These are phyloP conservation scores for Lepidurus arcticus DNA, from an alignment of 1,140 invertebrate genomes.

Conservation along the genomic window DNA sequence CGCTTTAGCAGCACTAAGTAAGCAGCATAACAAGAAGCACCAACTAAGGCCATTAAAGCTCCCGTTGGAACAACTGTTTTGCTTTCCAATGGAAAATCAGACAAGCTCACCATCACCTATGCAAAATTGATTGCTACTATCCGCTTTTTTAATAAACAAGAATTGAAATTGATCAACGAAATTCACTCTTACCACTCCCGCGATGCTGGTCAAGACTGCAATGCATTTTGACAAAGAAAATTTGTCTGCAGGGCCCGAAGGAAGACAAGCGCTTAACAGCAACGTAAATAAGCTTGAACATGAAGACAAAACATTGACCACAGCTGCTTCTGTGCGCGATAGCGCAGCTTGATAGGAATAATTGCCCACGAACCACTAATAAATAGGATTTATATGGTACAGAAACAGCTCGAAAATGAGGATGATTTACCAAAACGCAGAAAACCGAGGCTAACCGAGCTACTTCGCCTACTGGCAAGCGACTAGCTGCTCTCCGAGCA, in stretches of 20 bases:
- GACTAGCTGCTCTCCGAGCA: conserved; percentile 59
- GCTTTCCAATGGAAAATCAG: conserved; percentile 50
- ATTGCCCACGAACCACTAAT: conserved; percentile 74
- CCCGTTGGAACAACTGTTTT: conserved; percentile 55
- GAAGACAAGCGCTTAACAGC: conserved; percentile 70
- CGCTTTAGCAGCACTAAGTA: conserved; percentile 75
- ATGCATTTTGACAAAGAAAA: conserved; percentile 75
- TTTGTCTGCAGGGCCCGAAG: conserved; percentile 65
- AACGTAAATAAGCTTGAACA: conserved; percentile 78
- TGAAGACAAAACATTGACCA: conserved; percentile 74
- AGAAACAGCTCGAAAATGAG: not conserved
- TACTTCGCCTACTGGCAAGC: conserved; percentile 62
- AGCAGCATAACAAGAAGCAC: conserved; percentile 75
- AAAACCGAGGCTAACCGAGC: conserved; percentile 69
- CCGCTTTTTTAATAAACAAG: not conserved
- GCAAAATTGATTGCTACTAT: conserved; percentile 34
- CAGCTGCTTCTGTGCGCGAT: conserved; percentile 62
- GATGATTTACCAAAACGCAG: conserved; percentile 63
- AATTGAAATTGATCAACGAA: not conserved
- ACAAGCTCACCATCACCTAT: conserved; percentile 64
- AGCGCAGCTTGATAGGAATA: conserved; percentile 75
- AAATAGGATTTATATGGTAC: no score
- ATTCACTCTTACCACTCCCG: conserved; percentile 59
- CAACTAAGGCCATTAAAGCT: conserved; percentile 66
- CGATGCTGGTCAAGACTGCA: conserved; percentile 68